These are phyloP conservation scores for Nowickia ferox DNA, from an alignment of 2,888 invertebrate species.

Conservation along the genomic window DNA sequence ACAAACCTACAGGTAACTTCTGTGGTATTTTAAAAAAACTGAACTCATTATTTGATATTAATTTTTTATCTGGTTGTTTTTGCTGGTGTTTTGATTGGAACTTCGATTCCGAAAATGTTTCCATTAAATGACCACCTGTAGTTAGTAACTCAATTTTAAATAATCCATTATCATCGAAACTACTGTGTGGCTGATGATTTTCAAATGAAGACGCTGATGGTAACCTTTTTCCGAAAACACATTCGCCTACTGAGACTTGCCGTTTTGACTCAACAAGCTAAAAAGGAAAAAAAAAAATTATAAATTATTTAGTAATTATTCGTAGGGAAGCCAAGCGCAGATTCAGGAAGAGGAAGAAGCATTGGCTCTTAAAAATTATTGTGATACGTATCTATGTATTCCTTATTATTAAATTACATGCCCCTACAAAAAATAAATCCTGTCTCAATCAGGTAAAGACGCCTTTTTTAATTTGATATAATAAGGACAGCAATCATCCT, in stretches of 20 bases:
- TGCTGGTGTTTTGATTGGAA: conserved; percentile 13
- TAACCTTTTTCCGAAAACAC: conserved; percentile 86
- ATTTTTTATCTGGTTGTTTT: not conserved
- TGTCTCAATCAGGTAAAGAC: too few species aligned
- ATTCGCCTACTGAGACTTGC: conserved; percentile 86
- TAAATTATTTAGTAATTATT: too few species aligned
- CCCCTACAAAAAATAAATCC: too few species aligned
- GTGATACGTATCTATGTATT: too few species aligned
- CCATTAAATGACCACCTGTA: conserved; percentile 83
- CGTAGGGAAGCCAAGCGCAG: too few species aligned
- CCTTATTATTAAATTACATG: too few species aligned
- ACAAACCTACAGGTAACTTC: conserved; percentile 74
- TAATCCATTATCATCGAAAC: conserved; percentile 89
- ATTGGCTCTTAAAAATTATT: too few species aligned
- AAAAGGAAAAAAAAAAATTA: conserved; percentile 22
- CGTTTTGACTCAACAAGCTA: conserved; percentile 90
- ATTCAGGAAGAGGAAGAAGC: too few species aligned
- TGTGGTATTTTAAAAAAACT: conserved; percentile 80
- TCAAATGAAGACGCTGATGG: conserved; percentile 84
- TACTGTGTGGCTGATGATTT: conserved; percentile 87
- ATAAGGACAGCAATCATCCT: too few species aligned
- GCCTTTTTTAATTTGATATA: too few species aligned
- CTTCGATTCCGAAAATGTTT: conserved; percentile 35
- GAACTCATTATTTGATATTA: conserved; percentile 43
- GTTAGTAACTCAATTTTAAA: conserved; percentile 85